A percentile compares a stretch with the other conserved stretches of the same genome.
Conservation (phyloP, 2,888 invertebrate species). For the Itoplectis maculator region DNA sequence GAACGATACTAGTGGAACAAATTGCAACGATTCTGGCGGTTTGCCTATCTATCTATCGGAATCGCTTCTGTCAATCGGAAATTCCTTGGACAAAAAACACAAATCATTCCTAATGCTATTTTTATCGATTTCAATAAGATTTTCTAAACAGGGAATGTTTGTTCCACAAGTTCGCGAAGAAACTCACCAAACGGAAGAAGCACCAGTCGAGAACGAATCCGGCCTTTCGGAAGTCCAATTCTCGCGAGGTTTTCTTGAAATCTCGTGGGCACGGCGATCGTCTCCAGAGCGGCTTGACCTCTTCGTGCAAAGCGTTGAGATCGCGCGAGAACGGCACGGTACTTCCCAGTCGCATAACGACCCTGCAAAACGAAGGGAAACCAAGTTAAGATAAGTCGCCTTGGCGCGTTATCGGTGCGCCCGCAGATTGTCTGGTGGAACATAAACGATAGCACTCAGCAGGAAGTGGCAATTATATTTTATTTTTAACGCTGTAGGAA, state of each 20-base stretch:
- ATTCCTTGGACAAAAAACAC: no score
- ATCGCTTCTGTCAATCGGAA: no score
- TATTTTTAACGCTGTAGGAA: constrained; percentile 5
- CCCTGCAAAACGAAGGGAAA: constrained; percentile 84
- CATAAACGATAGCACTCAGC: not conserved
- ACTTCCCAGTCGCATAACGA: constrained; percentile 93
- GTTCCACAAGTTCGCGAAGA: not conserved
- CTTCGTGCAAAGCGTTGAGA: constrained; percentile 90
- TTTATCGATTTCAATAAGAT: no score
- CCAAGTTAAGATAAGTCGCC: constrained; percentile 36
- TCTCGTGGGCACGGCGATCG: constrained; percentile 91
- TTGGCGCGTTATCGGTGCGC: constrained; percentile 19
- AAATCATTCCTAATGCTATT: no score
- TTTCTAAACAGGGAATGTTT: not conserved
- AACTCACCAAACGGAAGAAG: constrained; percentile 91
- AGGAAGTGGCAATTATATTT: constrained; percentile 39
- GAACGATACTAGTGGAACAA: no score
- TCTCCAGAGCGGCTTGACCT: constrained; percentile 92
- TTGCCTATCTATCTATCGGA: no score
- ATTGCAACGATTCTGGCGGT: no score
- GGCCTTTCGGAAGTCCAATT: constrained; percentile 92
- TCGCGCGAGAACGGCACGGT: constrained; percentile 90
- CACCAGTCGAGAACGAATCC: constrained; percentile 95
- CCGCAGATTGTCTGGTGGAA: constrained; percentile 15
- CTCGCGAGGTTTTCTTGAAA: constrained; percentile 94